These are phyloP conservation scores for Forbesichthys papilliferus DNA, from an alignment of 2,113 vertebrate genomes.

Conservation along the genomic window DNA sequence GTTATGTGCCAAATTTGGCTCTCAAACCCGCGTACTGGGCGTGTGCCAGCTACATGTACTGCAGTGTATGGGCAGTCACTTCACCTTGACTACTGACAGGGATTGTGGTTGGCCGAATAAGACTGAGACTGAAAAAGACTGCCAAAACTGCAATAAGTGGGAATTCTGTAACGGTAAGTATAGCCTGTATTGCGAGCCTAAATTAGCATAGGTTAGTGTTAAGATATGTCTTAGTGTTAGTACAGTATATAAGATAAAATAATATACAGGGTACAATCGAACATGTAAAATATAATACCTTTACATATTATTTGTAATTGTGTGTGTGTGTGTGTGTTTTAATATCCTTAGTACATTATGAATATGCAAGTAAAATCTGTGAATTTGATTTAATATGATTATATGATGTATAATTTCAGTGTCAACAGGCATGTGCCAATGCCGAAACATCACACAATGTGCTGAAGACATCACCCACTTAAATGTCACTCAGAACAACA, in stretches of 20 bases:
- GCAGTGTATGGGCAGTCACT: constrained; percentile 78
- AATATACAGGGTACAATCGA: too few species aligned
- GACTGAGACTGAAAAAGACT: constrained; percentile 42
- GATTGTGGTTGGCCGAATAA: constrained; percentile 74
- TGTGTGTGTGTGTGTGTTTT: too few species aligned
- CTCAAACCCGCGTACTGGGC: constrained; percentile 62
- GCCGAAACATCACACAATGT: constrained; percentile 70
- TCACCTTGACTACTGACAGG: constrained; percentile 60
- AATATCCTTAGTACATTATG: not conserved
- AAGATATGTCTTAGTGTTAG: too few species aligned
- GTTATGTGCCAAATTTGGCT: constrained; percentile 75
- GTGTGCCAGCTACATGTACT: constrained; percentile 87
- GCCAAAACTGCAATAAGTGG: constrained; percentile 77
- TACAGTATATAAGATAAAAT: too few species aligned
- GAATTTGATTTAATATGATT: too few species aligned
- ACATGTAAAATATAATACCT: too few species aligned
- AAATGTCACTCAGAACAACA: constrained; percentile 68
- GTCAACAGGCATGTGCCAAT: constrained; percentile 69
- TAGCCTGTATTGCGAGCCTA: too few species aligned
- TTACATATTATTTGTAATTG: not conserved
- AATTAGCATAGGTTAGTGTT: too few species aligned
- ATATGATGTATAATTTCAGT: not conserved
- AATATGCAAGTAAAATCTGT: not conserved
- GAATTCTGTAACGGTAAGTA: constrained; percentile 80
- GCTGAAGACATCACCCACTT: constrained; percentile 68